A percentile compares a stretch with the other conserved stretches of the same genome.
Evolutionary conservation across 2,888 invertebrate genomes (phyloP).

Genomic region (Lasioglossum villosulum): DNA sequence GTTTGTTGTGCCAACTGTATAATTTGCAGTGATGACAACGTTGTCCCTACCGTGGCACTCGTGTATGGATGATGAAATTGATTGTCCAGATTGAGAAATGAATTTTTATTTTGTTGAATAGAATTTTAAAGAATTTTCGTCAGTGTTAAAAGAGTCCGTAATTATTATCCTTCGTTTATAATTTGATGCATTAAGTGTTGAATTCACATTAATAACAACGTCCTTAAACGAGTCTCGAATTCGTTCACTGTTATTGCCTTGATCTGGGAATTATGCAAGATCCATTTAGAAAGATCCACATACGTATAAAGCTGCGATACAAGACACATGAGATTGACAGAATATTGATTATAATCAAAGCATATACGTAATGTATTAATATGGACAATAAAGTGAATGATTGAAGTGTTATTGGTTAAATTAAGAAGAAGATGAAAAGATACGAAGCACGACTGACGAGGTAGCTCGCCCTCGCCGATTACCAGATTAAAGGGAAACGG

Average conservation of each 20-base stretch:
- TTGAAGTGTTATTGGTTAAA: no score
- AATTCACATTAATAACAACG: no score
- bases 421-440: neutral
- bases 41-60: neutral
- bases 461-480: neutral
- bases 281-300: no score
- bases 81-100: no score
- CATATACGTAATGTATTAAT: neutral
- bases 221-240: neutral
- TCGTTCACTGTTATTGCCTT: neutral
- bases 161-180: no score
- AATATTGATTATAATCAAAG: neutral
- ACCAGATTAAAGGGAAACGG: neutral
- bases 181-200: no score
- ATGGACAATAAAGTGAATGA: neutral
- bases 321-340: neutral
- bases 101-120: no score
- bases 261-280: neutral
- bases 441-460: neutral
- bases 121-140: no score
- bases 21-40: neutral
- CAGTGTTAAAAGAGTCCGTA: no score
- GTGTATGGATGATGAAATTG: no score
- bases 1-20: neutral
- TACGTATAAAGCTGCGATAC: no score